Evolutionary conservation across 2,888 invertebrate genomes (phyloP), one percentile per base, ranked within the genome.

Genomic region (Meghimatium bilineatum): DNA sequence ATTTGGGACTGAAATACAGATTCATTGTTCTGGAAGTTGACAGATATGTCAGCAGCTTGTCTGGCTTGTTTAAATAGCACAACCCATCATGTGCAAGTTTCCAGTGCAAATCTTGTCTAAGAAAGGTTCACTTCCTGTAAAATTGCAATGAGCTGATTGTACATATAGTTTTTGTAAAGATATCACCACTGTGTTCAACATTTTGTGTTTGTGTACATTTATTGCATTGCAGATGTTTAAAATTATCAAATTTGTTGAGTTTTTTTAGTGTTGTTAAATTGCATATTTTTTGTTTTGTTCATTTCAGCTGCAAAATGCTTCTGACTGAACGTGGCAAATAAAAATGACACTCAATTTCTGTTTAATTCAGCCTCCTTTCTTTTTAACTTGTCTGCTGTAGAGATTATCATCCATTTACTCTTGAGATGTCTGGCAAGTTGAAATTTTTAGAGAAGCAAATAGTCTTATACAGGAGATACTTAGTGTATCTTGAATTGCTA

Each of bases 151-250:
- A 66, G 14, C 14, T 77, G 77, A 32, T 60, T 56, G 76, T 56
- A 76, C 34, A n/a, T n/a, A n/a, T n/a, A n/a, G n/a, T n/a, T 63
- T 60, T 60, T 29, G 12, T 36, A 60, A n/a, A 77, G 63, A 63
- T 63, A 78, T 78, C 78, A 78, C 78, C 78, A 78, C 32, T 32
- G 78, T 78, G 78, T 78, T 78, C 78, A 78, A 6, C 44, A 44
- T 38, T 66, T 66, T 78, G 63, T 78, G 26, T 60, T 44, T 36
- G 12, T 77, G 76, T 77, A 29, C 1, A 67, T 78, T 38, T 66
- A 66, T n/a, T 66, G 78, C 78, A 77, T 38, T 63, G 77, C 36
- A 63, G 63, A 34, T 32, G 38, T 78, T 66, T 52, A 10, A 49
- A 49, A 29, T 71, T 44, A 29, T 38, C 34, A 38, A 38, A 38